These are phyloP conservation scores for Rhinolophus ferrumequinum DNA, from an alignment of 2,113 vertebrate genomes.

Conservation along the genomic window DNA sequence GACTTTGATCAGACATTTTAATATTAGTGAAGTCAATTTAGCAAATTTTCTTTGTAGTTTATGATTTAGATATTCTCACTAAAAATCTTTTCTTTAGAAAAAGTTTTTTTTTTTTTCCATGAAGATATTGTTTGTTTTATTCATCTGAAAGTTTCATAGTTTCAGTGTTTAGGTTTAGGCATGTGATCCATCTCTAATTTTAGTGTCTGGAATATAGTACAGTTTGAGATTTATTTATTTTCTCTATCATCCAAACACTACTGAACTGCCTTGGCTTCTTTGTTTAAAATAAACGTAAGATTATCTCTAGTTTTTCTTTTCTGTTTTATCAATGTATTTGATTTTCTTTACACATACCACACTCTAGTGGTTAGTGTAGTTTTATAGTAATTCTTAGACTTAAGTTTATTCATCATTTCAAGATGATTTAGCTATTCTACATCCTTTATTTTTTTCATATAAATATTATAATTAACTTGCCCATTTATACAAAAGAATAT, in stretches of 20 bases:
- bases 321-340: not conserved
- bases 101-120: not conserved
- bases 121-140: not conserved
- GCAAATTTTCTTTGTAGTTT: not conserved
- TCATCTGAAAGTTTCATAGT: not conserved
- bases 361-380: not conserved
- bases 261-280: not conserved
- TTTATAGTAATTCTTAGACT: not conserved
- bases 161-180: not conserved
- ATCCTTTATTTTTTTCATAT: not conserved
- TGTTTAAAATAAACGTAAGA: not conserved
- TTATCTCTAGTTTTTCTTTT: not conserved
- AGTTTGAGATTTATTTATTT: not conserved
- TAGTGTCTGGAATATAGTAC: not conserved
- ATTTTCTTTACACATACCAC: not conserved
- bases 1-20: not conserved
- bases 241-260: not conserved
- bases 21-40: conserved; percentile 29
- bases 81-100: not conserved
- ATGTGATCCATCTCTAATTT: not conserved
- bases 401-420: not conserved
- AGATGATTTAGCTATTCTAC: not conserved
- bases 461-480: not conserved
- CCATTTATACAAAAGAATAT: not conserved
- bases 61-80: not conserved